Conservation (phyloP, 2,888 invertebrate species). For the Ennomos erosarius region DNA sequence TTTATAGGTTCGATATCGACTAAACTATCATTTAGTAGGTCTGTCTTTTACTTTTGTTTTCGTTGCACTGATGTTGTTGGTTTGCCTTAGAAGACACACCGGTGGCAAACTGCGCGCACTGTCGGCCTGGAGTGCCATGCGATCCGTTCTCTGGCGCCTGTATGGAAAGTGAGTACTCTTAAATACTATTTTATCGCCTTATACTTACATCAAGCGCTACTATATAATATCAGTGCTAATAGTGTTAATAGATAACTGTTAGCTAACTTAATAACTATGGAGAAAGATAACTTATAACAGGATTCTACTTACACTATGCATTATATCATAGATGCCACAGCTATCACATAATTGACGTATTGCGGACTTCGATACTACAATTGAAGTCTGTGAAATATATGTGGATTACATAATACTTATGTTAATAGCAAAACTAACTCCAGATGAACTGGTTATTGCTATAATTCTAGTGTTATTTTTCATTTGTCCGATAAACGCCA, state of each 20-base stretch:
- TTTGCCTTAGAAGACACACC: conserved; percentile 54
- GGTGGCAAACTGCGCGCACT: conserved; percentile 88
- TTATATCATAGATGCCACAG: conserved; percentile 49
- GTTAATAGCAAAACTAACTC: conserved; percentile 83
- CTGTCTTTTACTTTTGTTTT: too few species aligned
- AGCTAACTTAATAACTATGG: conserved; percentile 36
- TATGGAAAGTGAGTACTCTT: conserved; percentile 89
- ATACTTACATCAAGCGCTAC: conserved; percentile 13
- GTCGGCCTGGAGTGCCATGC: conserved; percentile 91
- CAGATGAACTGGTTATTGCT: conserved; percentile 84
- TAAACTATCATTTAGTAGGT: too few species aligned
- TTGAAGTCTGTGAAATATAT: conserved; percentile 66
- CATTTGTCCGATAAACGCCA: conserved; percentile 86
- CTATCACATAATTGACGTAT: conserved; percentile 61
- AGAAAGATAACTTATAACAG: conserved; percentile 37
- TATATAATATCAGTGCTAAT: conserved; percentile 45
- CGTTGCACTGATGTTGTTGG: not conserved
- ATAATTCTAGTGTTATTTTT: conserved; percentile 66
- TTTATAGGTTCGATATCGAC: too few species aligned
- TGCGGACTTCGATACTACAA: conserved; percentile 63
- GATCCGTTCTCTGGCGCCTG: conserved; percentile 93
- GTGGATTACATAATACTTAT: conserved; percentile 54
- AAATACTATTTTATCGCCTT: not conserved
- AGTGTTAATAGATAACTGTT: conserved; percentile 29
- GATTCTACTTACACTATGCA: conserved; percentile 41